Base-by-base conservation (phyloP, 2,888 invertebrate genomes). In the Timema cristinae region DNA sequence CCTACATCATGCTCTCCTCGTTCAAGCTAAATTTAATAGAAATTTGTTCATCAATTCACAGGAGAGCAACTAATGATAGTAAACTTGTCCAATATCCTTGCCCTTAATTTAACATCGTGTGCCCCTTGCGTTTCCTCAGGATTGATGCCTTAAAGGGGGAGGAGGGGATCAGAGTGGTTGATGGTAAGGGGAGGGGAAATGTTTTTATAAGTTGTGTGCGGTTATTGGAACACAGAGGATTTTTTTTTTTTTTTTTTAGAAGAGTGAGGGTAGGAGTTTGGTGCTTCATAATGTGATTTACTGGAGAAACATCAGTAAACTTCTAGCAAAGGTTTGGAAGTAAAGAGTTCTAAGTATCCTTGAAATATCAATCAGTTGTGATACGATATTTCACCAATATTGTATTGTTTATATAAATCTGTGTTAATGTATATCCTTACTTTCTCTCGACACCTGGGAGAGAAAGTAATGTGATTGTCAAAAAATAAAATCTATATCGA, bases 31-130 rank as follows among this genome's bases (percentile, higher is more conserved):
- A 83, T 83, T 83, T 83, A 83, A 83, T 83, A 83, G 82, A 82
- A 83, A 83, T 82, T 82, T 82, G 83, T 82, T 83, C 83, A 83
- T 83, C 83, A 83, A 83, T 83, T 83, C 81, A 80, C 82, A 80
- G 79, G 73, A 71, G 68, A 69, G 63, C 63, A 8, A 61, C 74
- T 74, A 74, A 74, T 74, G 74, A 68, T 69, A 71, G 74, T 61
- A 75, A 75, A 75, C 71, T 75, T 75, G 73, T 75, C 73, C 74
- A 75, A 75, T 75, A 75, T 73, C 73, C 73, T 63, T 66, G 71
- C 63, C 73, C 72, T 70, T 74, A 74, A 74, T 74, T 74, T 72
- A 74, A 48, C 73, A 71, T 67, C 71, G 70, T 68, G 72, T 68
- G 54, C 69, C 69, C 4, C 32, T 32, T 32, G 32, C 32, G 32